Evolutionary conservation across 2,113 vertebrate species (phyloP).

Genomic region (Haemorhous mexicanus): DNA sequence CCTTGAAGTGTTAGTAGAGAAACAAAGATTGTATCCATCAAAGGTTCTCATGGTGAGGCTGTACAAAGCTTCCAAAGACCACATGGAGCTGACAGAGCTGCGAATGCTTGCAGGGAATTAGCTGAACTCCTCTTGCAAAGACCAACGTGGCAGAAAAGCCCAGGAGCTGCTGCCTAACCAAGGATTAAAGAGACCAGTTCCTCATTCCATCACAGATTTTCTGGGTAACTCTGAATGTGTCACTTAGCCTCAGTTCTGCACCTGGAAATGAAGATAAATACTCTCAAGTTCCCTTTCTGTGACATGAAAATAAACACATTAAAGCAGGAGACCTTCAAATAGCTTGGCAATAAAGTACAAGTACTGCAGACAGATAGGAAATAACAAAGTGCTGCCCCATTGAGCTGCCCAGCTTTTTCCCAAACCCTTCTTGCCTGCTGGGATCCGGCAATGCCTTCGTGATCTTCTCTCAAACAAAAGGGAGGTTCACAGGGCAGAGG

Average conservation of each 20-base stretch:
- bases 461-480: slow-evolving; percentile 11
- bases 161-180: background rate
- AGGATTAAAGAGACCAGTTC: background rate
- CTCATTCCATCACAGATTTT: slow-evolving; percentile 28
- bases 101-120: background rate
- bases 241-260: background rate
- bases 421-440: slow-evolving; percentile 18
- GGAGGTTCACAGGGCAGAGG: background rate
- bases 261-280: slow-evolving; percentile 59
- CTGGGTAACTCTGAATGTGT: background rate
- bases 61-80: background rate
- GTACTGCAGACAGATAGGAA: slow-evolving; percentile 33
- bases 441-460: background rate
- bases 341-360: slow-evolving; percentile 29
- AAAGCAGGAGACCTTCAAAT: slow-evolving; percentile 29
- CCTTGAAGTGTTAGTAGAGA: slow-evolving; percentile 24
- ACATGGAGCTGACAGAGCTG: background rate
- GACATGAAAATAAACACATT: slow-evolving; percentile 50
- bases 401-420: background rate
- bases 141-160: background rate
- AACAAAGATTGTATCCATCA: slow-evolving; percentile 31
- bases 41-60: background rate
- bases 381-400: slow-evolving; percentile 41
- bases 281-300: slow-evolving; percentile 23
- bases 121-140: background rate